Evolutionary conservation across 1,140 invertebrate species (phyloP), one percentile per base, ranked within the genome.

Genomic region (Babylonia areolata): DNA sequence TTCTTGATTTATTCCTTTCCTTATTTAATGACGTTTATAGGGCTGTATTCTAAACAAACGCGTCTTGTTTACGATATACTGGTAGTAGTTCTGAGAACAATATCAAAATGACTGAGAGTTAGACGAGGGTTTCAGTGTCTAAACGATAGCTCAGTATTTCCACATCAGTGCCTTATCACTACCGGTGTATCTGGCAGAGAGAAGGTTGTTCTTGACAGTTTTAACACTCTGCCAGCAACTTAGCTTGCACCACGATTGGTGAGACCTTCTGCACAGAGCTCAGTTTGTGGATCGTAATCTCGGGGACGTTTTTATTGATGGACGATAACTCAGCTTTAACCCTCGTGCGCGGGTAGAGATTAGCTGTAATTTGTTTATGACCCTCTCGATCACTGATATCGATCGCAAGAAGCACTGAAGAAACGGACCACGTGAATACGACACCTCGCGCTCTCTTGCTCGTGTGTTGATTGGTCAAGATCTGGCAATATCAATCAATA

Each of bases 401-500:
- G 75, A 77, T 77, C 75, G 35, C 33, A 42, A 37, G 12, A 12
- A n/a, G 28, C 5, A 64, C 58, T 28, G 37, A 77, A 77, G 39
- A 23, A 77, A 17, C 75, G 37, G 35, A 40, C 64, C 82, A 84
- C 82, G 69, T 73, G 69, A 73, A 69, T 69, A 39, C 82, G 82
- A 84, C 82, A 84, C 82, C 82, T 84, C 58, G 40, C 82, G 69
- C 37, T 64, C 17, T 37, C 82, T 69, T n/a, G n/a, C 58, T 15
- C 64, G 82, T 15, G 64, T 69, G 54, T 31, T 73, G 82, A 84
- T 84, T 84, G 82, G 82, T 71, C 82, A 84, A 73, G 54, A 73
- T 35, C 35, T 40, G 37, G 82, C 82, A 33, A 73, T 84, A 73
- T 73, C 82, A 84, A 84, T 84, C 82, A 73, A 84, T 84, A 84